These are phyloP conservation scores for Schizopygopsis malacanthus DNA, from an alignment of 2,797 vertebrate species.

Conservation along the genomic window DNA sequence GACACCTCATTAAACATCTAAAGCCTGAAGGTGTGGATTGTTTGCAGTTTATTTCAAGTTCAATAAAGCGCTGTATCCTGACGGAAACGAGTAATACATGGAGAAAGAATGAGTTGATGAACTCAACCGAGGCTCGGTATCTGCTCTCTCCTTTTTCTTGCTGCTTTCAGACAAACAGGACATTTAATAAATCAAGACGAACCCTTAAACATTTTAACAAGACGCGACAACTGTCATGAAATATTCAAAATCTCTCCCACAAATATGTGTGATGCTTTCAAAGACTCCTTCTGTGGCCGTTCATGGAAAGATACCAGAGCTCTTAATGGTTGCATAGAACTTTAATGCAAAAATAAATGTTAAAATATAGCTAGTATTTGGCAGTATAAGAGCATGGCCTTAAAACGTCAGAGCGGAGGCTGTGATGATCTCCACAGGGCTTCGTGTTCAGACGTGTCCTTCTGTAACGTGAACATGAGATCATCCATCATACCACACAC, in stretches of 20 bases:
- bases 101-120: neutral
- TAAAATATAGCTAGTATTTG: constrained; percentile 8
- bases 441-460: constrained; percentile 18
- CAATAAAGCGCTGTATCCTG: neutral
- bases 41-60: constrained; percentile 5
- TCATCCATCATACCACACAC: constrained; percentile 13
- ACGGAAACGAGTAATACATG: neutral
- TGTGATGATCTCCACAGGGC: constrained; percentile 9
- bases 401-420: constrained; percentile 38
- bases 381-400: constrained; percentile 32
- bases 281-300: constrained; percentile 13
- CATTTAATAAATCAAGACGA: constrained; percentile 13
- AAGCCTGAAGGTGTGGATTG: neutral
- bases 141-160: neutral
- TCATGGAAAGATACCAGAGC: neutral
- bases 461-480: constrained; percentile 20
- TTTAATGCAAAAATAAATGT: neutral
- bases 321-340: neutral
- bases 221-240: neutral
- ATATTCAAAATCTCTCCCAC: neutral
- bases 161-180: neutral
- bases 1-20: constrained; percentile 10
- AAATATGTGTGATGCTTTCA: constrained; percentile 6
- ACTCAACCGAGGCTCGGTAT: neutral
- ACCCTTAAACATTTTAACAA: neutral